Evolutionary conservation across 2,113 vertebrate species (phyloP).

Genomic region (Sinosuthora webbiana): DNA sequence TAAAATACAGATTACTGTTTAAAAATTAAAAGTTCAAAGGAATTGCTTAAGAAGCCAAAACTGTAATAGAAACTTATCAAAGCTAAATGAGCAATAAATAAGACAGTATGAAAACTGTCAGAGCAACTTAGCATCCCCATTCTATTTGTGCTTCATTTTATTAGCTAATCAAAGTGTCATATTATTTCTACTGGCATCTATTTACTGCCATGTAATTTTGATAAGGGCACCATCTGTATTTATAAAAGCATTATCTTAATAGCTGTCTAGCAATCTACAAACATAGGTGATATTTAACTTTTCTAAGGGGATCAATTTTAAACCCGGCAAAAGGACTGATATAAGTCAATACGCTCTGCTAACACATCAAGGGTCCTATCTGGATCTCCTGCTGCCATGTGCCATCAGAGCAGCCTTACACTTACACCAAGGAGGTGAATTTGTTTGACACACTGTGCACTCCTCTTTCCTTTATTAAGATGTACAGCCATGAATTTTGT

Average conservation of each 20-base stretch:
- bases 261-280: conserved; percentile 78
- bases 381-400: not conserved
- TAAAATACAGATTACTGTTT: conserved; percentile 66
- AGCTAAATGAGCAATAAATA: conserved; percentile 74
- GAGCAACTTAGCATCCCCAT: conserved; percentile 61
- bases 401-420: conserved; percentile 12
- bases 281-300: conserved; percentile 82
- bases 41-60: conserved; percentile 55
- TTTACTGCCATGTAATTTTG: conserved; percentile 79
- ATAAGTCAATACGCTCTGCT: conserved; percentile 67
- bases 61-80: conserved; percentile 58
- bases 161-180: conserved; percentile 75
- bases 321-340: conserved; percentile 74
- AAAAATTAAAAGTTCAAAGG: conserved; percentile 66
- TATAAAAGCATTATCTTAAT: conserved; percentile 83
- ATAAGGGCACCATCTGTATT: conserved; percentile 83
- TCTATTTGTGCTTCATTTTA: conserved; percentile 69
- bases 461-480: conserved; percentile 61
- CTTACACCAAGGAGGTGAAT: not conserved
- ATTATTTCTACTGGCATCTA: conserved; percentile 77
- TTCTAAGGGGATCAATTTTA: conserved; percentile 79
- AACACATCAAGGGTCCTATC: conserved; percentile 50
- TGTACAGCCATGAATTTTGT: conserved; percentile 46
- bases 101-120: conserved; percentile 67
- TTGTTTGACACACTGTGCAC: not conserved